Base-by-base conservation (phyloP, 2,797 vertebrate genomes). In the Pangasius mekongensis region DNA sequence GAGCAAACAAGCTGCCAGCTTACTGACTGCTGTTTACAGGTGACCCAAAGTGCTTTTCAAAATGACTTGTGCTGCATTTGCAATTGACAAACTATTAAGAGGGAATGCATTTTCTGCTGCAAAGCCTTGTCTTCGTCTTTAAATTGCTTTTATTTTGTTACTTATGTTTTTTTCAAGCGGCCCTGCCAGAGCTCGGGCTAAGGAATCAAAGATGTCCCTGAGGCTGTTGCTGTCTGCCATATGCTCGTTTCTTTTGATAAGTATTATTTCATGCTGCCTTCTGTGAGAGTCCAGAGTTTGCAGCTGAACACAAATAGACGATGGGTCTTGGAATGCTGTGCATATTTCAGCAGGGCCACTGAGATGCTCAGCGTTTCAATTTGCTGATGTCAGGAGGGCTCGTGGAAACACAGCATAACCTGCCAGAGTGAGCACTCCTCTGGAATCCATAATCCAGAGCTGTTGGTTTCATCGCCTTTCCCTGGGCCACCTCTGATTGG, bases 261-360 rank as follows among this genome's bases (percentile, higher is more conserved):
- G 54, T 89, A 85, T 83, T 89, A 91, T 91, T 91, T 90, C 76
- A 83, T 62, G 62, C 69, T 36, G 49, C 56, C 52, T 67, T 88
- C 87, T 88, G 85, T 58, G n/a, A 76, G 84, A 76, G 83, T 87
- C 52, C 66, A 36, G 82, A 49, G 83, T 78, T 84, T 86, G 80
- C 56, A n/a, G 24, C 43, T 66, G 89, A 89, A 89, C 88, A 89
- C 87, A 90, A 88, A 91, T 87, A 85, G 81, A 84, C 56, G n/a
- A 87, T 64, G 86, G 67, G 86, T 36, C 43, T 43, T 74, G 18
- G 52, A 87, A 87, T 62, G 76, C 84, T 87, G 52, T 67, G 85
- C 84, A 89, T 89, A 87, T 81, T 90, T 84, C 82, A 84, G 24
- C 76, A 67, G 76, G 62, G 84, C 67, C 60, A 81, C 78, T 18